Percentiles rank a stretch among this genome's conserved stretches.
Conservation (phyloP, 2,888 invertebrate genomes). For the Ophraella communa region DNA sequence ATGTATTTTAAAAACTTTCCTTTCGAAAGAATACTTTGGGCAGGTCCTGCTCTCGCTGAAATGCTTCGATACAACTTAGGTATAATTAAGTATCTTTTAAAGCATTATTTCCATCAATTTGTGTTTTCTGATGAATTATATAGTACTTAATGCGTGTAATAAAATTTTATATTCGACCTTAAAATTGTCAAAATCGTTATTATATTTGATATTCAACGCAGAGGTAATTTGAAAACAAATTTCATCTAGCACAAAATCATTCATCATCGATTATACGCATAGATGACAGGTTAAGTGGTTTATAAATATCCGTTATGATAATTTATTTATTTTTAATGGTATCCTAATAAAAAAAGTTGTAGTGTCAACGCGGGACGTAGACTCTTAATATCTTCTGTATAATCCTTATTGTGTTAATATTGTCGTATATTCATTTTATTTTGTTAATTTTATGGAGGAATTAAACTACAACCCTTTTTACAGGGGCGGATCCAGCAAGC, state of each 20-base stretch:
- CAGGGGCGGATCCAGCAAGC: no score
- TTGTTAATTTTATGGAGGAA: no score
- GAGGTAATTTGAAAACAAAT: conserved; percentile 23
- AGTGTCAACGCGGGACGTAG: no score
- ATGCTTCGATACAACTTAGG: no score
- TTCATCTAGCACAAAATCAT: conserved; percentile 14
- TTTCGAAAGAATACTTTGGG: no score
- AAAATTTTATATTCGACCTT: conserved; percentile 23
- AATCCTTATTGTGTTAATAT: no score
- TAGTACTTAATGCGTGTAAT: conserved; percentile 20
- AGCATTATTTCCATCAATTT: neutral
- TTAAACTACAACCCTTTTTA: no score
- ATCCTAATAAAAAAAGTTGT: no score
- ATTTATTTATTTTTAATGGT: neutral
- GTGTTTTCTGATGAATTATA: neutral
- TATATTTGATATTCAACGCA: conserved; percentile 17
- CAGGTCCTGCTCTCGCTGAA: no score
- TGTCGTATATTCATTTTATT: no score
- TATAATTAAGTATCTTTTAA: neutral
- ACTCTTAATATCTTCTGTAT: no score
- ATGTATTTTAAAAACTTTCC: no score
- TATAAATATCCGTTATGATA: neutral
- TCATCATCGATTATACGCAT: conserved; percentile 3
- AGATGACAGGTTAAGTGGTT: neutral
- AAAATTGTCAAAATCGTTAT: conserved; percentile 22